Percentiles rank a stretch among this genome's conserved stretches.
Evolutionary conservation across 2,797 vertebrate genomes (phyloP).

Genomic region (Furcifer pardalis): DNA sequence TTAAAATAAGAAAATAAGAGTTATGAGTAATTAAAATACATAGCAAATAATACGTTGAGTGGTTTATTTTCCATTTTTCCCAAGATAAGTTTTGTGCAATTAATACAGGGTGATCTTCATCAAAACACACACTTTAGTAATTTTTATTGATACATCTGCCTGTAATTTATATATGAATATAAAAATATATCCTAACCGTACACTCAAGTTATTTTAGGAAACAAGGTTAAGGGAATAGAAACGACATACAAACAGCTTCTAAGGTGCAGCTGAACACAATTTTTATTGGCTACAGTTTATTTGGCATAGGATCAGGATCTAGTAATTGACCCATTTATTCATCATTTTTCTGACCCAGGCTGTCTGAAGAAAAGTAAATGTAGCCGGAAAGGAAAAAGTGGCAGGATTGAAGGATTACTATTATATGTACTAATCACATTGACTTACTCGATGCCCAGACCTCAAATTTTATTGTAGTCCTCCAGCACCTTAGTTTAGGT

Average conservation of each 20-base stretch:
- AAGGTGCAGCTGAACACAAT: no score
- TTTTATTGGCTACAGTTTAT: not conserved
- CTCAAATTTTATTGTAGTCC: not conserved
- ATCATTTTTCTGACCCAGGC: not conserved
- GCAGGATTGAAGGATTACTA: no score
- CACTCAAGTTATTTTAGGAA: not conserved
- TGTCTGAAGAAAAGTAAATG: no score
- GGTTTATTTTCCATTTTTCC: no score
- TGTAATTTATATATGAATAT: slow-evolving; percentile 52
- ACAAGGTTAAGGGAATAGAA: not conserved
- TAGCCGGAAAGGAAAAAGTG: no score
- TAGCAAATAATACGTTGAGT: slow-evolving; percentile 64
- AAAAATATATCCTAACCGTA: slow-evolving; percentile 69
- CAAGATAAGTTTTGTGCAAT: slow-evolving; percentile 60
- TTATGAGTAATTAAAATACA: slow-evolving; percentile 81
- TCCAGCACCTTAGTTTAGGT: no score
- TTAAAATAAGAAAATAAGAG: no score
- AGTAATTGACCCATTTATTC: not conserved
- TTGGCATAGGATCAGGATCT: not conserved
- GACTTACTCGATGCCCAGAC: no score
- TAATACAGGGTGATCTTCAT: slow-evolving; percentile 76
- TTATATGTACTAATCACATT: no score
- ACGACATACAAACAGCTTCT: not conserved
- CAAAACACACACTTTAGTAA: slow-evolving; percentile 73
- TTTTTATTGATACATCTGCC: slow-evolving; percentile 76